phyloP scores from a whole-genome alignment of 2,113 vertebrate genomes.

The Epinephelus moara region DNA sequence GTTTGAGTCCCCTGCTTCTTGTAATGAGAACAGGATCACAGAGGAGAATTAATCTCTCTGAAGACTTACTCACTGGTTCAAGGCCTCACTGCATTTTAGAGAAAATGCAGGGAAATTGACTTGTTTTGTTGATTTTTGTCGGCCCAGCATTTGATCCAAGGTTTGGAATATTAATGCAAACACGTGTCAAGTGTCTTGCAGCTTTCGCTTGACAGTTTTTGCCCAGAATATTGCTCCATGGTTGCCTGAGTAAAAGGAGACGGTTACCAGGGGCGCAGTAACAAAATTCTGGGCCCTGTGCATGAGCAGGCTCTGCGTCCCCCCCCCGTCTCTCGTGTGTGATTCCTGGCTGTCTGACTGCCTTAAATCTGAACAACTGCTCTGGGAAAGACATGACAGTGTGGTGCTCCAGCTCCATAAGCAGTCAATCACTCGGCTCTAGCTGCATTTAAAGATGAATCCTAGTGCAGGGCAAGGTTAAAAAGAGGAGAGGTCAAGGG shows the following conservation, averaged over 20 bases:
- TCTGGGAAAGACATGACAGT: too few species aligned
- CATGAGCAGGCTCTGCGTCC: too few species aligned
- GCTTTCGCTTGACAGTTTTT: background rate
- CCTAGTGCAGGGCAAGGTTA: too few species aligned
- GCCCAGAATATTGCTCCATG: background rate
- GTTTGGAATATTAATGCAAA: slow-evolving; percentile 16
- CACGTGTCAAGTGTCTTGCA: slow-evolving; percentile 1
- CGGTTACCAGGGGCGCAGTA: too few species aligned
- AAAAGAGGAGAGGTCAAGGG: too few species aligned
- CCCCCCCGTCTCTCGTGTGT: too few species aligned
- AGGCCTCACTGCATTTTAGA: slow-evolving; percentile 54
- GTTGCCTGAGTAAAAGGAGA: background rate
- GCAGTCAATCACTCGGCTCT: too few species aligned
- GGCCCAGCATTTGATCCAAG: slow-evolving; percentile 5
- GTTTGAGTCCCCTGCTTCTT: slow-evolving; percentile 74
- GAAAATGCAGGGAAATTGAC: slow-evolving; percentile 20
- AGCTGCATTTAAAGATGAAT: too few species aligned
- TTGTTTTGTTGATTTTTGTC: slow-evolving; percentile 41
- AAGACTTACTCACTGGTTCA: slow-evolving; percentile 66
- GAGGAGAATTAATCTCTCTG: slow-evolving; percentile 73
- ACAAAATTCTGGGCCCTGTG: too few species aligned
- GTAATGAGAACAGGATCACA: slow-evolving; percentile 77
- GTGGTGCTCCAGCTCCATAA: too few species aligned
- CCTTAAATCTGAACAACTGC: too few species aligned
- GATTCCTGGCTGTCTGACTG: too few species aligned